phyloP scores from a whole-genome alignment of 2,797 vertebrate species.

The Adelosebastes latens region DNA sequence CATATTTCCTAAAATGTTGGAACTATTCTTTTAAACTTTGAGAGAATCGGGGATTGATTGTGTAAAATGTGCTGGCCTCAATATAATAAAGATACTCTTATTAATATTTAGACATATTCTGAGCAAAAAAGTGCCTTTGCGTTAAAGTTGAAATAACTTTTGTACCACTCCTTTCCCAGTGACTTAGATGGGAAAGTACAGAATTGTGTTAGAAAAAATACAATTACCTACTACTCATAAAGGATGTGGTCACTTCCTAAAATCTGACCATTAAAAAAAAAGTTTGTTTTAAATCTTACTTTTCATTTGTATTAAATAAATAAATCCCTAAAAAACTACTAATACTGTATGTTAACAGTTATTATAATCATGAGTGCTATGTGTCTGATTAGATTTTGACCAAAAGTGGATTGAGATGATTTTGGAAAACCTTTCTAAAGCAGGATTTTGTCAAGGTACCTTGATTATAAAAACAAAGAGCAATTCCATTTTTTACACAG shows the following conservation, averaged over 20 bases:
- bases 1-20: not conserved
- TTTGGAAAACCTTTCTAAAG: not conserved
- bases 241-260: not conserved
- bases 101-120: not conserved
- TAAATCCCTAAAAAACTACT: not conserved
- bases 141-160: not conserved
- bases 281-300: not conserved
- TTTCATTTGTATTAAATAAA: not conserved
- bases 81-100: not conserved
- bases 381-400: not conserved
- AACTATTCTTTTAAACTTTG: not conserved
- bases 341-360: too few species aligned
- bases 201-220: not conserved
- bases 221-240: not conserved
- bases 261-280: not conserved
- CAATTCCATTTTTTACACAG: not conserved
- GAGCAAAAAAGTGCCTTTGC: not conserved
- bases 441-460: not conserved
- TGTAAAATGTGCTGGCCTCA: not conserved
- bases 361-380: too few species aligned
- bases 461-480: not conserved
- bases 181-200: not conserved
- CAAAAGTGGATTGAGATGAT: not conserved
- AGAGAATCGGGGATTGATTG: not conserved
- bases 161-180: not conserved